Conservation (phyloP, 2,113 vertebrate species). For the Oxygymnocypris stewartii region DNA sequence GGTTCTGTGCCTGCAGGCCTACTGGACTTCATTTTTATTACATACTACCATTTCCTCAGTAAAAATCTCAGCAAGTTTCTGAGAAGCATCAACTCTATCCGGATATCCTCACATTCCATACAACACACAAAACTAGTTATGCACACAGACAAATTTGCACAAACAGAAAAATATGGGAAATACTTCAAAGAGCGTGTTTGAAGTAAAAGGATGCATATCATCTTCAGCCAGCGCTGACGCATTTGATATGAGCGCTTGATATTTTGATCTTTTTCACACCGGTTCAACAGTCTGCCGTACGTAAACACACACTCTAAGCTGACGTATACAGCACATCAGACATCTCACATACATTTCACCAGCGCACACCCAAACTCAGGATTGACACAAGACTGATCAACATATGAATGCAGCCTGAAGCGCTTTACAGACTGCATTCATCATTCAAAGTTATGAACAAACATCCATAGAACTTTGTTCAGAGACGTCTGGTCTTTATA, state of each 20-base stretch:
- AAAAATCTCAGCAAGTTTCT: not conserved
- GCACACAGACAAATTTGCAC: conserved; percentile 1
- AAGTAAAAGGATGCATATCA: conserved; percentile 52
- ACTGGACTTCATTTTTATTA: conserved; percentile 11
- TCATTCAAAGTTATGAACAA: not conserved
- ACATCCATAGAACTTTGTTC: not conserved
- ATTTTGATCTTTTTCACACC: not conserved
- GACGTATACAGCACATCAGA: too few species aligned
- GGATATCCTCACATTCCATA: not conserved
- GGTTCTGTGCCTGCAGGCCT: not conserved
- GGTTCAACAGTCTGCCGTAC: not conserved
- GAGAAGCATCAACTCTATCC: not conserved
- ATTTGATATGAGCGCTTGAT: not conserved
- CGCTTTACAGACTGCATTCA: not conserved
- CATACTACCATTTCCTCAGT: not conserved
- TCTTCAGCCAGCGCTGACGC: not conserved
- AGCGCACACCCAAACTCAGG: too few species aligned
- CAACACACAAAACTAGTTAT: conserved; percentile 27
- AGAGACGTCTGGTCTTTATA: not conserved
- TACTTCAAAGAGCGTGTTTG: conserved; percentile 33
- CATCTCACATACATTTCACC: too few species aligned
- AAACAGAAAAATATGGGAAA: not conserved
- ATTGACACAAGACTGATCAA: not conserved
- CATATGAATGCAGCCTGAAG: not conserved
- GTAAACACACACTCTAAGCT: not conserved